Conservation (phyloP, 2,113 vertebrate species). For the Malurus cyaneus region DNA sequence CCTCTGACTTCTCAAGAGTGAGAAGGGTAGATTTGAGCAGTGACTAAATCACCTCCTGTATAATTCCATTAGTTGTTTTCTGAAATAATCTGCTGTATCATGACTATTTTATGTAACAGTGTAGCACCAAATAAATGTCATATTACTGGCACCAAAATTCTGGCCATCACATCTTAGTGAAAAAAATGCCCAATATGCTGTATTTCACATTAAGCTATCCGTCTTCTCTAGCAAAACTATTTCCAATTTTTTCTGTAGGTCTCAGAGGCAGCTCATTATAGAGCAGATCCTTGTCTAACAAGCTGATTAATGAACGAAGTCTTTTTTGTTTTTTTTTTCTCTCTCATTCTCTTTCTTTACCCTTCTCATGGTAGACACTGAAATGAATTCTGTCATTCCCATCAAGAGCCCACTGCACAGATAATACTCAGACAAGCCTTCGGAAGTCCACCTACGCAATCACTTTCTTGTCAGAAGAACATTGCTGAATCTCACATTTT, state of each 20-base stretch:
- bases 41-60: not conserved
- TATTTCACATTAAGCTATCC: not conserved
- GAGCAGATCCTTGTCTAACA: not conserved
- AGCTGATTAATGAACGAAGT: not conserved
- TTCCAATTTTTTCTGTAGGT: not conserved
- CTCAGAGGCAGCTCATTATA: not conserved
- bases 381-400: constrained; percentile 39
- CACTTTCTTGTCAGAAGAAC: not conserved
- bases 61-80: not conserved
- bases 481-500: not conserved
- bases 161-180: not conserved
- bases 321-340: not conserved
- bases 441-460: constrained; percentile 20
- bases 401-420: not conserved
- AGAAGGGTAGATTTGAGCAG: not conserved
- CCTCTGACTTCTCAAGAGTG: not conserved
- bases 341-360: not conserved
- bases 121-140: not conserved
- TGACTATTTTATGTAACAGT: not conserved
- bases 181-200: not conserved
- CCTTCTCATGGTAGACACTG: not conserved
- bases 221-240: not conserved
- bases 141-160: not conserved
- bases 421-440: constrained; percentile 9
- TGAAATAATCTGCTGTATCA: not conserved